Evolutionary conservation across 2,888 invertebrate genomes (phyloP), one percentile per base, ranked within the genome.

Genomic region (Phanerotoma sp.): DNA sequence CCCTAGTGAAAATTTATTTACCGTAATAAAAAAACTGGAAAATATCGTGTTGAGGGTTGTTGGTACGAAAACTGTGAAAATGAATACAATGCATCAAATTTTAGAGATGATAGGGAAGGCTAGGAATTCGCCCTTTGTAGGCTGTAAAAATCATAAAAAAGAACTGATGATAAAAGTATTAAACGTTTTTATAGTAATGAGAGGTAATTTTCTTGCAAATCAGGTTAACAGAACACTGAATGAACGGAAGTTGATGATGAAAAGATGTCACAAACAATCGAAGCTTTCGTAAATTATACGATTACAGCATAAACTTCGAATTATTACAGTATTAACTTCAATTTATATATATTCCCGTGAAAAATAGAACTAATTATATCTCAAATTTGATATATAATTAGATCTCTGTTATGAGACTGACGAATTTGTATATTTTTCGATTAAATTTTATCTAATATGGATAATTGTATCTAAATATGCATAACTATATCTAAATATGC

Each of bases 1-100:
- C 38, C 56, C 54, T 22, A 59, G 53, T 48, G 58, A 59, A 42
- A 47, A 50, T 28, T 30, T 59, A 6, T 58, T 56, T 41, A 32
- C 35, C 18, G 30, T 58, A 3, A 28, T 52, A 9, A 56, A 10
- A 20, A 22, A 15, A 41, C 25, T 58, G 38, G 58, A 56, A 40
- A 41, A 18, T 32, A 40, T 42, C 15, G 52, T 54, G 7, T 41
- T 55, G 13, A 40, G 42, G 15, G 55, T 55, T 2, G 46, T 58
- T 25, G 55, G 58, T 18, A 52, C 44, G 20, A 42, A 48, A 21
- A 51, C 46, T 13, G 35, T 58, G 9, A 40, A 52, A 30, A 33
- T 42, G 2, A 32, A 58, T 35, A 55, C 58, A 21, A 37, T 55
- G 42, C 38, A 47, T 45, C 55, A 46, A 46, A 46, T 55, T 16